Evolutionary conservation across 2,888 invertebrate genomes (phyloP).

Genomic region (Seira musarum): DNA sequence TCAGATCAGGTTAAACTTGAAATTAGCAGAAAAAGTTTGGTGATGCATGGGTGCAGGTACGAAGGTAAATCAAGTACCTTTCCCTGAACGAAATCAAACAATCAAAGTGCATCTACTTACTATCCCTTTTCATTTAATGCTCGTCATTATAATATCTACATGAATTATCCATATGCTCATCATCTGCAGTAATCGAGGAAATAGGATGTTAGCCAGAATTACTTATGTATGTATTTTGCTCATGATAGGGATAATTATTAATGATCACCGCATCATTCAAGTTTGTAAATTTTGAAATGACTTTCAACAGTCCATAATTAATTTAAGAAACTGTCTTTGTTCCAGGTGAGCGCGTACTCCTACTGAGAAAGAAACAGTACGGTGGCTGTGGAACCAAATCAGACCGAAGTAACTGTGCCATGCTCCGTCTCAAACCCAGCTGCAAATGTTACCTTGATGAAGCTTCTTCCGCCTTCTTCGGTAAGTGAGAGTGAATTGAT

Average conservation of each 20-base stretch:
- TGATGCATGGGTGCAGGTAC: background rate
- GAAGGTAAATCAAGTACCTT: background rate
- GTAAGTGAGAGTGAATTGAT: constrained; percentile 44
- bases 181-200: too few species aligned
- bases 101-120: background rate
- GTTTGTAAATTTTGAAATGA: background rate
- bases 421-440: constrained; percentile 59
- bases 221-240: background rate
- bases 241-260: background rate
- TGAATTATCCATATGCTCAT: too few species aligned
- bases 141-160: background rate
- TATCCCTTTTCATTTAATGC: background rate
- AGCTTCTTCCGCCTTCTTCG: constrained; percentile 54
- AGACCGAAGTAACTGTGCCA: constrained; percentile 45
- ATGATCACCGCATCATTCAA: background rate
- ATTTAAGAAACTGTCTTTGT: background rate
- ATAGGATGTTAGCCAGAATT: background rate
- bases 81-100: background rate
- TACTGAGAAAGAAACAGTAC: constrained; percentile 58
- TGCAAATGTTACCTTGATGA: constrained; percentile 60
- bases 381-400: constrained; percentile 39
- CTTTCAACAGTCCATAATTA: background rate
- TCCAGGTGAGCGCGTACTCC: constrained; percentile 58
- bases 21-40: constrained; percentile 28
- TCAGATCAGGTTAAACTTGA: constrained; percentile 54